Conservation (phyloP, 2,888 invertebrate genomes). For the Steromphala cineraria region DNA sequence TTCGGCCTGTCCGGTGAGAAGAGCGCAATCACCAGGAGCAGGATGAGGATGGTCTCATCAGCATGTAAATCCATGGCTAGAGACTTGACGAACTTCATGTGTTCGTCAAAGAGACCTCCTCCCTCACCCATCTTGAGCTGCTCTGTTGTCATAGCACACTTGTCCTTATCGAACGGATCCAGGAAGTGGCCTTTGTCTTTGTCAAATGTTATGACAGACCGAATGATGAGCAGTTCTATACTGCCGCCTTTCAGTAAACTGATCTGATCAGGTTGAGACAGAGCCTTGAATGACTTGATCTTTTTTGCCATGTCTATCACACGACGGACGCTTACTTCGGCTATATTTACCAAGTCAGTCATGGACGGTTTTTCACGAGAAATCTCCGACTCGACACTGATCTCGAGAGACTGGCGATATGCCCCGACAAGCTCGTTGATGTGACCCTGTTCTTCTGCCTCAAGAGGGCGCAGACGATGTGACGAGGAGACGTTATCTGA, state of each 20-base stretch:
- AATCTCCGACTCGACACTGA: conserved; percentile 68
- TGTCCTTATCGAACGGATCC: conserved; percentile 75
- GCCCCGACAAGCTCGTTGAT: conserved; percentile 72
- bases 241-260: conserved; percentile 94
- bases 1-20: conserved; percentile 90
- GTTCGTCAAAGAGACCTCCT: conserved; percentile 73
- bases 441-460: conserved; percentile 66
- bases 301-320: conserved; percentile 81
- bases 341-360: conserved; percentile 74
- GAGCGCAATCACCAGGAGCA: conserved; percentile 92
- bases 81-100: conserved; percentile 75
- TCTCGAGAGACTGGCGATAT: conserved; percentile 72
- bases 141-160: conserved; percentile 88
- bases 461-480: conserved; percentile 49
- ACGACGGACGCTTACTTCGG: conserved; percentile 82
- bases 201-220: conserved; percentile 95
- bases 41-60: conserved; percentile 93
- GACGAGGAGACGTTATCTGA: conserved; percentile 66
- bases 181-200: conserved; percentile 93
- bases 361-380: conserved; percentile 64
- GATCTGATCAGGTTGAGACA: conserved; percentile 96
- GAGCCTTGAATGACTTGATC: conserved; percentile 87
- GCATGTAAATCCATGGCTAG: conserved; percentile 88
- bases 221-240: conserved; percentile 96
- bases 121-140: conserved; percentile 87